Percentiles rank a stretch among this genome's conserved stretches.
These are phyloP conservation scores for Danio jaintianensis DNA, from an alignment of 2,797 vertebrate species.

Conservation along the genomic window DNA sequence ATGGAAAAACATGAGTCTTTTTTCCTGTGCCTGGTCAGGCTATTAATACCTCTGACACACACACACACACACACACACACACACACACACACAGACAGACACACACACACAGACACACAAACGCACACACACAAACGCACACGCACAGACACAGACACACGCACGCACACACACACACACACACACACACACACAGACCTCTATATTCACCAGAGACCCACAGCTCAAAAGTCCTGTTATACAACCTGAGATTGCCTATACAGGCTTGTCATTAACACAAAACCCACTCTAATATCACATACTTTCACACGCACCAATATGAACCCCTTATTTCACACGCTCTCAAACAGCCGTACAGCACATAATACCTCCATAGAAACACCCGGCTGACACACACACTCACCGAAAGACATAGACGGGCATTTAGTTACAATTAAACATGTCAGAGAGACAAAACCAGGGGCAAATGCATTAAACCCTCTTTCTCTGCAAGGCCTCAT, in stretches of 20 bases:
- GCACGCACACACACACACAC: conserved; percentile 56
- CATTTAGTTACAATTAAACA: conserved; percentile 42
- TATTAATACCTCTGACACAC: conserved; percentile 75
- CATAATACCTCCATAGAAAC: conserved; percentile 16
- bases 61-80: conserved; percentile 42
- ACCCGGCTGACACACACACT: conserved; percentile 38
- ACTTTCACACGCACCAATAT: conserved; percentile 23
- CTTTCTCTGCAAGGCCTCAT: conserved; percentile 42
- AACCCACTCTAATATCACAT: conserved; percentile 43
- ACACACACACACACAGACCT: conserved; percentile 28
- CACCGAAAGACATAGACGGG: conserved; percentile 31
- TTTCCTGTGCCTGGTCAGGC: conserved; percentile 72
- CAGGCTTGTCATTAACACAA: conserved; percentile 39
- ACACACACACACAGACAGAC: conserved; percentile 51
- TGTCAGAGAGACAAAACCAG: conserved; percentile 39
- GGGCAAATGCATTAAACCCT: conserved; percentile 30
- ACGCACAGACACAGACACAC: conserved; percentile 46
- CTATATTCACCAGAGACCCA: conserved; percentile 39
- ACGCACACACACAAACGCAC: conserved; percentile 43
- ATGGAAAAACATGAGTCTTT: conserved; percentile 75
- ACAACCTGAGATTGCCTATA: conserved; percentile 38
- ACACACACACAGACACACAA: conserved; percentile 42
- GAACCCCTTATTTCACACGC: conserved; percentile 6
- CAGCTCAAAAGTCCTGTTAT: conserved; percentile 46
- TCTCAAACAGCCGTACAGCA: neutral